phyloP scores from a whole-genome alignment of 2,888 invertebrate genomes.

The Chesias legatella region DNA sequence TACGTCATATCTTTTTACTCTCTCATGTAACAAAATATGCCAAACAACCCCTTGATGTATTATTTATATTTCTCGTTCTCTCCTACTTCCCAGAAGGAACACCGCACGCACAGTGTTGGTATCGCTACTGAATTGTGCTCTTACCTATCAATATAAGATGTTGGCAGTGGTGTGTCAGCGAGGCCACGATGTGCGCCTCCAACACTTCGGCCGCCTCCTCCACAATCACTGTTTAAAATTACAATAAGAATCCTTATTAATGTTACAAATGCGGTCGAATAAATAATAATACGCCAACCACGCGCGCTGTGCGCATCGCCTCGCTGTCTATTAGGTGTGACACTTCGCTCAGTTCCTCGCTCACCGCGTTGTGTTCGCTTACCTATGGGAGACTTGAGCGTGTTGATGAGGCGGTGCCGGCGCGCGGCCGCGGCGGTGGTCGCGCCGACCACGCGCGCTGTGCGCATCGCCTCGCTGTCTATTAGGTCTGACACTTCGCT shows the following conservation, averaged over 20 bases:
- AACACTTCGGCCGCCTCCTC: slow-evolving; percentile 95
- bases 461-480: slow-evolving; percentile 77
- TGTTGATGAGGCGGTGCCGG: slow-evolving; percentile 81
- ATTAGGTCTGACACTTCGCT: slow-evolving; percentile 77
- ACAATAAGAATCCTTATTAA: no score
- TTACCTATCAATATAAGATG: slow-evolving; percentile 91
- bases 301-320: slow-evolving; percentile 71
- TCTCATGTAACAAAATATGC: no score
- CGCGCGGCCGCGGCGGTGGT: slow-evolving; percentile 90
- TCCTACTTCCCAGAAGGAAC: no score
- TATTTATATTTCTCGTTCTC: no score
- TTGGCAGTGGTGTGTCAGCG: slow-evolving; percentile 85
- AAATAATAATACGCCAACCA: slow-evolving; percentile 76
- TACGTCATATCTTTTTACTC: no score
- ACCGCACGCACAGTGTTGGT: no score
- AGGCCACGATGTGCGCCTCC: slow-evolving; percentile 90
- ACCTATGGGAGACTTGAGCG: slow-evolving; percentile 83
- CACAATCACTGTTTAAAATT: slow-evolving; percentile 81
- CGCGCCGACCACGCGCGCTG: slow-evolving; percentile 83
- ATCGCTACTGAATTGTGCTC: no score
- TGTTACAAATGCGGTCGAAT: background rate
- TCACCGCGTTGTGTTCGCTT: slow-evolving; percentile 45
- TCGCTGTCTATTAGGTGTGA: slow-evolving; percentile 79
- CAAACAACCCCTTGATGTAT: no score
- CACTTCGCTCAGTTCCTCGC: slow-evolving; percentile 71